Evolutionary conservation across 1,140 invertebrate genomes (phyloP).

Genomic region (Neotoxoptera formosana): DNA sequence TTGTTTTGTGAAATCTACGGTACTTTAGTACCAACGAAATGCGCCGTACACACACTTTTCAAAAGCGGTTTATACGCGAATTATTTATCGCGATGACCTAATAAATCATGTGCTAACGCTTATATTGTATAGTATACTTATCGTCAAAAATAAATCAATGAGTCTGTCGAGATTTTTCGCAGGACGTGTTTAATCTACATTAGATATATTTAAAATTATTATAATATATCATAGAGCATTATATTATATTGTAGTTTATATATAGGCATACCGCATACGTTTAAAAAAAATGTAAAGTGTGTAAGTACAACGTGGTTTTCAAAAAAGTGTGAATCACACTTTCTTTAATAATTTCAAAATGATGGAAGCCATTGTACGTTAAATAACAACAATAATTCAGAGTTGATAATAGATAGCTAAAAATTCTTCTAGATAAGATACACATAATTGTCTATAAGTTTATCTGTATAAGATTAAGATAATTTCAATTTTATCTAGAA

Average conservation of each 20-base stretch:
- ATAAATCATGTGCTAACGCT: not conserved
- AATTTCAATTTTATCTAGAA: not conserved
- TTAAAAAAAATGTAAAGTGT: not conserved
- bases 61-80: not conserved
- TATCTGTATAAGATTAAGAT: not conserved
- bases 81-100: not conserved
- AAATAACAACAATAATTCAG: no score
- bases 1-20: not conserved
- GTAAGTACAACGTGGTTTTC: not conserved
- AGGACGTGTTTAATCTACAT: not conserved
- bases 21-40: not conserved
- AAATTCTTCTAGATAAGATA: not conserved
- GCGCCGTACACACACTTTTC: not conserved
- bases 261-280: not conserved
- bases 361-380: no score
- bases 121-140: not conserved
- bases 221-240: not conserved
- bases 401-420: not conserved
- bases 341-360: no score
- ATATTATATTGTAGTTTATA: not conserved
- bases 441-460: no score
- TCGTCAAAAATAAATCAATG: not conserved
- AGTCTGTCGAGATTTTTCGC: not conserved
- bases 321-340: no score
- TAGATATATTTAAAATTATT: not conserved